Evolutionary conservation across 2,113 vertebrate genomes (phyloP).

Genomic region (Pandion haliaetus): DNA sequence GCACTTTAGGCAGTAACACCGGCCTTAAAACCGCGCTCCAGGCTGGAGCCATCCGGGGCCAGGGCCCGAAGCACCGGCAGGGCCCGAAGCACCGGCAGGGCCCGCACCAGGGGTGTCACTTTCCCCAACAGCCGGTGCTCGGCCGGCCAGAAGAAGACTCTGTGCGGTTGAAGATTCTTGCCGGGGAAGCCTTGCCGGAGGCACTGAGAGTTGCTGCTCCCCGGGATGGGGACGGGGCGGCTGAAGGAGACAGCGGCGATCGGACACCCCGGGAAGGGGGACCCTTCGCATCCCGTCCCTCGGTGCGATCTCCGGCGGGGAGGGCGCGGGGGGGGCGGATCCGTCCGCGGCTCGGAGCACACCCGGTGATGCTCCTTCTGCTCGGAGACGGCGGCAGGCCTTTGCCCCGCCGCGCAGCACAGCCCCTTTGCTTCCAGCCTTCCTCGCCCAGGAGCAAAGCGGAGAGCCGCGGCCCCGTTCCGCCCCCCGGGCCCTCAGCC

Average conservation of each 20-base stretch:
- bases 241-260: neutral
- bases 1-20: neutral
- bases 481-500: neutral
- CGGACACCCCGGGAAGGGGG: neutral
- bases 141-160: neutral
- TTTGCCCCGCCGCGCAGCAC: neutral
- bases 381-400: neutral
- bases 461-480: neutral
- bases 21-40: neutral
- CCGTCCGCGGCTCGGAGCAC: neutral
- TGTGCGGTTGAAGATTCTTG: neutral
- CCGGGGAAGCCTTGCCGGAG: neutral
- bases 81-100: neutral
- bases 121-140: neutral
- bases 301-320: neutral
- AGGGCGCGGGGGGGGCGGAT: neutral
- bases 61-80: neutral
- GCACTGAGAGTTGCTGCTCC: neutral
- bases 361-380: neutral
- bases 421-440: neutral
- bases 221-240: neutral
- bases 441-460: neutral
- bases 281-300: neutral
- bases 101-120: accelerated
- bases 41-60: neutral